Conservation (phyloP, 2,888 invertebrate species). For the Poecilobothrus nobilitatus region DNA sequence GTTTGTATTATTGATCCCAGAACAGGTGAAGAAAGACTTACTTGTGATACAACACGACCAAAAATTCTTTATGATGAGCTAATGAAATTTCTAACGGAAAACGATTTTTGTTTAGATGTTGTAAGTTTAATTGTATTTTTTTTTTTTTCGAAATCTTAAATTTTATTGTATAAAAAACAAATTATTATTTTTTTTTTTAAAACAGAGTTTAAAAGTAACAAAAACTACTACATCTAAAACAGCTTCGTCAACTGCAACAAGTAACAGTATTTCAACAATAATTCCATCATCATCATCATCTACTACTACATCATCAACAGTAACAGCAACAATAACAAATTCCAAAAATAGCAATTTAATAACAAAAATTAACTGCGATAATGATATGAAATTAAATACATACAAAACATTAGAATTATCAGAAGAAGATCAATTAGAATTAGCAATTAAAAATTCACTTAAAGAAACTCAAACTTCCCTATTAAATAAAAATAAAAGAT, state of each 20-base stretch:
- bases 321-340: background rate
- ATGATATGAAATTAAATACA: background rate
- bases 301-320: slow-evolving; percentile 11
- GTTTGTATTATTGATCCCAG: slow-evolving; percentile 58
- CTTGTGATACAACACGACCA: slow-evolving; percentile 26
- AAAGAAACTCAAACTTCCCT: slow-evolving; percentile 27
- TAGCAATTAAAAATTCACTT: slow-evolving; percentile 43
- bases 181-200: background rate
- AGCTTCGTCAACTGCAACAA: slow-evolving; percentile 7
- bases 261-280: slow-evolving; percentile 7
- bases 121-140: slow-evolving; percentile 10
- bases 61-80: slow-evolving; percentile 28
- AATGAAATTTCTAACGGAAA: slow-evolving; percentile 14
- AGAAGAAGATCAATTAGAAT: slow-evolving; percentile 40
- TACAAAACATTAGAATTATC: slow-evolving; percentile 31
- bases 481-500: slow-evolving; percentile 8
- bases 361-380: background rate
- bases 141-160: too few species aligned
- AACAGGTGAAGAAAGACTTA: slow-evolving; percentile 53
- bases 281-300: too few species aligned
- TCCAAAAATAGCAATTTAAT: background rate
- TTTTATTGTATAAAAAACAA: background rate
- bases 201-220: background rate
- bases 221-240: slow-evolving; percentile 4
- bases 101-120: slow-evolving; percentile 13